Conservation (phyloP, 2,113 vertebrate genomes). For the Chamaetylas fuelleborni region DNA sequence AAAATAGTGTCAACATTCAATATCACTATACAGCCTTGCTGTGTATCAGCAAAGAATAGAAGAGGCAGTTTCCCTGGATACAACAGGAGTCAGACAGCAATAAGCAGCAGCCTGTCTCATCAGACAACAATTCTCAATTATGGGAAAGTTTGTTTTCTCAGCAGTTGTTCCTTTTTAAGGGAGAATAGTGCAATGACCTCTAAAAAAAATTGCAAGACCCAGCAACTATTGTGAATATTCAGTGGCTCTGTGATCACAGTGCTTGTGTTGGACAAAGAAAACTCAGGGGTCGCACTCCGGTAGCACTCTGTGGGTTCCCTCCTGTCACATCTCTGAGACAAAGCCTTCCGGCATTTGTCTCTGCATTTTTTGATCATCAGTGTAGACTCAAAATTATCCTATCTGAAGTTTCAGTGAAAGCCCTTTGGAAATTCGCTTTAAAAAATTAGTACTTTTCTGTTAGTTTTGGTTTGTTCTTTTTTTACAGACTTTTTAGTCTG, state of each 20-base stretch:
- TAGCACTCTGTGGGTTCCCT: neutral
- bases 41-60: neutral
- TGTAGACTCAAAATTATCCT: neutral
- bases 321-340: neutral
- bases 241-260: neutral
- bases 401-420: neutral
- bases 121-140: neutral
- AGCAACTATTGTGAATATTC: neutral
- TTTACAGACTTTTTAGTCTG: neutral
- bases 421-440: neutral
- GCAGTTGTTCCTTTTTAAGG: neutral
- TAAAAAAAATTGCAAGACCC: neutral
- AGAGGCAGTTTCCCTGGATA: neutral
- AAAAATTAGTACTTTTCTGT: neutral
- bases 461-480: neutral
- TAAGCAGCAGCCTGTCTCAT: neutral
- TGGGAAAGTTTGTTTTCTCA: slow-evolving; percentile 11
- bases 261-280: neutral
- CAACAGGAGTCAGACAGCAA: neutral
- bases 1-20: neutral
- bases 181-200: neutral
- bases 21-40: neutral
- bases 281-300: neutral
- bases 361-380: neutral
- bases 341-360: neutral